Evolutionary conservation across 2,888 invertebrate genomes (phyloP).

Genomic region (Heliconius aoede): DNA sequence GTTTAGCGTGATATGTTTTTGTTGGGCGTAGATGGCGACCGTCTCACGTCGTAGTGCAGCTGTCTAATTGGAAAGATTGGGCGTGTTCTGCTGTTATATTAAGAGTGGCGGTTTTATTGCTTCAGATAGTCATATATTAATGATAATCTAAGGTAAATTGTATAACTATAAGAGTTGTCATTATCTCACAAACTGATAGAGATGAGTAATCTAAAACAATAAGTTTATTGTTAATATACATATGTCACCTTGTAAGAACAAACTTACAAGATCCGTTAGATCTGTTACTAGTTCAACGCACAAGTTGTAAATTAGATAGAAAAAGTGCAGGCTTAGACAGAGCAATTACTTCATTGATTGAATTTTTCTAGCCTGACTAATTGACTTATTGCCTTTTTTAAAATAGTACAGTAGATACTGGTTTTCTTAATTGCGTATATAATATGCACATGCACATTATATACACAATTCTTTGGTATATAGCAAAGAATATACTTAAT

Average conservation of each 20-base stretch:
- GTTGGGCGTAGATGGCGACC: constrained; percentile 56
- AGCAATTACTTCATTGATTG: constrained; percentile 15
- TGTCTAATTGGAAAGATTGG: constrained; percentile 67
- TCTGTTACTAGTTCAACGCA: neutral
- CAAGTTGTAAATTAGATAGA: constrained; percentile 8
- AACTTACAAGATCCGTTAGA: neutral
- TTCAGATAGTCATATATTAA: too few relatives aligned
- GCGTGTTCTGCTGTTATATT: constrained; percentile 37
- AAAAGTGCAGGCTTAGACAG: neutral
- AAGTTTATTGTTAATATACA: neutral
- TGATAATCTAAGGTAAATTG: too few relatives aligned
- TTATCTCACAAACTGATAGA: too few relatives aligned
- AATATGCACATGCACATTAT: too few relatives aligned
- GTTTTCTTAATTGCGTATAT: neutral
- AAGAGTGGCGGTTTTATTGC: too few relatives aligned
- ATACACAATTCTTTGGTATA: too few relatives aligned
- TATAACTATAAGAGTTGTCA: too few relatives aligned
- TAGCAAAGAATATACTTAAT: neutral
- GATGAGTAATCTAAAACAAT: neutral
- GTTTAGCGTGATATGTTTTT: constrained; percentile 83
- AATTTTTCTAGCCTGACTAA: constrained; percentile 14
- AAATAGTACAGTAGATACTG: neutral
- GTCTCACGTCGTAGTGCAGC: constrained; percentile 75
- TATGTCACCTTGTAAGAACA: neutral
- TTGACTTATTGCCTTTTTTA: neutral